Evolutionary conservation across 2,113 vertebrate species (phyloP).

Genomic region (Tichodroma muraria): DNA sequence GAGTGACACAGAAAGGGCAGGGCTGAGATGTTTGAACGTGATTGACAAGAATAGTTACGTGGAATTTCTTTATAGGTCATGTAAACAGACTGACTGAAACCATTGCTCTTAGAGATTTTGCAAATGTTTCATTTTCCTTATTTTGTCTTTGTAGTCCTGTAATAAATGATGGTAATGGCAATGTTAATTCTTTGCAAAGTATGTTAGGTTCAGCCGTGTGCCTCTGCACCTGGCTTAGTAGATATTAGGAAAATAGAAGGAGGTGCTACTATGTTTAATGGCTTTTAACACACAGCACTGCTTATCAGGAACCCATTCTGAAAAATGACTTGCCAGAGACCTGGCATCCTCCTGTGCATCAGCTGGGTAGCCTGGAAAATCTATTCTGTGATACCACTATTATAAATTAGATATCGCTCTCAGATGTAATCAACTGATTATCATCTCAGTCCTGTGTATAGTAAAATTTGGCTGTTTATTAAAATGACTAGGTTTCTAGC

Average conservation of each 20-base stretch:
- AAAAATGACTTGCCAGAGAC: background rate
- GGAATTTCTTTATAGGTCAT: slow-evolving; percentile 57
- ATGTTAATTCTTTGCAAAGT: background rate
- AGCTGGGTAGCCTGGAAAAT: slow-evolving; percentile 1
- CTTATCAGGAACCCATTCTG: background rate
- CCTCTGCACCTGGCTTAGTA: background rate
- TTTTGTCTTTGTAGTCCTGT: slow-evolving; percentile 16
- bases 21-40: slow-evolving; percentile 30
- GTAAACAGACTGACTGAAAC: slow-evolving; percentile 31
- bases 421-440: background rate
- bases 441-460: background rate
- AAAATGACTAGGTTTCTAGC: background rate
- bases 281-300: background rate
- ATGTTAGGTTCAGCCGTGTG: background rate
- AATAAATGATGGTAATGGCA: slow-evolving; percentile 19
- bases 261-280: background rate
- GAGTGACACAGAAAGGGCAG: slow-evolving; percentile 3
- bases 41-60: slow-evolving; percentile 58
- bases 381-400: background rate
- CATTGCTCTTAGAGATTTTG: background rate
- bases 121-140: background rate
- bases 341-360: background rate
- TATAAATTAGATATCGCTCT: background rate
- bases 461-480: background rate
- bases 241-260: background rate